A percentile compares a stretch with the other conserved stretches of the same genome.
phyloP scores from a whole-genome alignment of 1,140 invertebrate genomes.

The Galleria mellonella region DNA sequence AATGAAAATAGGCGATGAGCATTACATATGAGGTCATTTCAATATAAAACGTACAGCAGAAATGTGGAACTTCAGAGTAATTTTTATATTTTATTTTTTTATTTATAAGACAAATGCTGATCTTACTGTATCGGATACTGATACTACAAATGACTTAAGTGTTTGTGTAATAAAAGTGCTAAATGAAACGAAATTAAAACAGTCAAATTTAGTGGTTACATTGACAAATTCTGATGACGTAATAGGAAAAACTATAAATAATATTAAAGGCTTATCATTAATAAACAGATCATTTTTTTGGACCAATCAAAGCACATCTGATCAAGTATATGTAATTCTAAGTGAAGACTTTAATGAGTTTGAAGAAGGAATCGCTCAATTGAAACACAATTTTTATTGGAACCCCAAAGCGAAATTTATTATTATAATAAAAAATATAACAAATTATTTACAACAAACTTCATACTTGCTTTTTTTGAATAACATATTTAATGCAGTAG shows the following conservation, averaged over 20 bases:
- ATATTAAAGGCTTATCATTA: constrained; percentile 5
- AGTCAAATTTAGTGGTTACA: not conserved
- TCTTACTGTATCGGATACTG: too few species aligned
- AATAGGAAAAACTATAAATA: not conserved
- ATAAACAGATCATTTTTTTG: constrained; percentile 13
- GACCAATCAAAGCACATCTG: constrained; percentile 2
- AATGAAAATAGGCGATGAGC: too few species aligned
- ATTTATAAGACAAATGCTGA: too few species aligned
- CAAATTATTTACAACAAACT: not conserved
- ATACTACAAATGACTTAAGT: too few species aligned
- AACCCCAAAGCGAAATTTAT: constrained; percentile 19
- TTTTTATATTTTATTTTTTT: too few species aligned
- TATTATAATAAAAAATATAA: constrained; percentile 9
- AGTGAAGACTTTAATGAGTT: constrained; percentile 10
- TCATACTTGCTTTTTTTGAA: constrained; percentile 3
- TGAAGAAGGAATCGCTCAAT: constrained; percentile 5
- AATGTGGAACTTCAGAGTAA: too few species aligned
- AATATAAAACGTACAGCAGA: too few species aligned
- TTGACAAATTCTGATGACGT: not conserved
- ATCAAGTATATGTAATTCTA: constrained; percentile 11
- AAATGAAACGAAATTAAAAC: too few species aligned
- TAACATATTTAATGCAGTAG: constrained; percentile 11
- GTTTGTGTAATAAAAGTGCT: too few species aligned
- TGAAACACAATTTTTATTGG: constrained; percentile 15
- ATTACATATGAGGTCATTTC: too few species aligned